Evolutionary conservation across 2,113 vertebrate species (phyloP).

Genomic region (Notothenia coriiceps): DNA sequence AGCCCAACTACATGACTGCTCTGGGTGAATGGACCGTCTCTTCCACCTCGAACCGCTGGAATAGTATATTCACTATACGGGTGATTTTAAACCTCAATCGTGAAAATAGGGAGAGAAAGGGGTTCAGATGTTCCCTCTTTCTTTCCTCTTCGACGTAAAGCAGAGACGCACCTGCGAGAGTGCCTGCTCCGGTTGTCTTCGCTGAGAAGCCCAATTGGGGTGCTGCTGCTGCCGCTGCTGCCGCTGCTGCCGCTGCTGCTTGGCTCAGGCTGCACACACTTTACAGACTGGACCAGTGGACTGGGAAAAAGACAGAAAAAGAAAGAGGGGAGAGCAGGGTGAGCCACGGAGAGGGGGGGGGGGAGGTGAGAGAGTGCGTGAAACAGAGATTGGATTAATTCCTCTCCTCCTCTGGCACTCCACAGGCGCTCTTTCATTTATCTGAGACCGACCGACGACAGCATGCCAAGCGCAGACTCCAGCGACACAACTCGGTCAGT

Average conservation of each 20-base stretch:
- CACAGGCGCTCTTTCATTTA: constrained; percentile 74
- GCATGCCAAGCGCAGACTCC: constrained; percentile 68
- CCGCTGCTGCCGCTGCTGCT: constrained; percentile 31
- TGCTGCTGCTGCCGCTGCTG: constrained; percentile 3
- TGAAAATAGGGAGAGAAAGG: not conserved
- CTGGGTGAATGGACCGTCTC: constrained; percentile 53
- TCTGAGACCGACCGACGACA: constrained; percentile 63
- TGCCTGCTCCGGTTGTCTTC: constrained; percentile 18
- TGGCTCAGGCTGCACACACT: constrained; percentile 45
- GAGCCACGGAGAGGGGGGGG: constrained; percentile 9
- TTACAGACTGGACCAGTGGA: constrained; percentile 50
- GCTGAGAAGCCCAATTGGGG: constrained; percentile 24
- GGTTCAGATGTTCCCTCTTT: constrained; percentile 19
- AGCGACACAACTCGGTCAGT: constrained; percentile 59
- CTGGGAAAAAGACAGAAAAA: not conserved
- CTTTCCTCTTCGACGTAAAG: constrained; percentile 19
- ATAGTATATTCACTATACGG: constrained; percentile 44
- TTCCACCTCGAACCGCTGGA: constrained; percentile 18
- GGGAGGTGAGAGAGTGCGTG: constrained; percentile 12
- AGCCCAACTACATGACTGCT: constrained; percentile 44
- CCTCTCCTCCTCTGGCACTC: constrained; percentile 61
- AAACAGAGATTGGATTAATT: constrained; percentile 43
- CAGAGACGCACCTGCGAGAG: constrained; percentile 51
- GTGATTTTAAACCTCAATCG: constrained; percentile 33
- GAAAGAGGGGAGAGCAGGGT: constrained; percentile 23